Conservation (phyloP, 2,797 vertebrate species). For the Eptatretus atami region DNA sequence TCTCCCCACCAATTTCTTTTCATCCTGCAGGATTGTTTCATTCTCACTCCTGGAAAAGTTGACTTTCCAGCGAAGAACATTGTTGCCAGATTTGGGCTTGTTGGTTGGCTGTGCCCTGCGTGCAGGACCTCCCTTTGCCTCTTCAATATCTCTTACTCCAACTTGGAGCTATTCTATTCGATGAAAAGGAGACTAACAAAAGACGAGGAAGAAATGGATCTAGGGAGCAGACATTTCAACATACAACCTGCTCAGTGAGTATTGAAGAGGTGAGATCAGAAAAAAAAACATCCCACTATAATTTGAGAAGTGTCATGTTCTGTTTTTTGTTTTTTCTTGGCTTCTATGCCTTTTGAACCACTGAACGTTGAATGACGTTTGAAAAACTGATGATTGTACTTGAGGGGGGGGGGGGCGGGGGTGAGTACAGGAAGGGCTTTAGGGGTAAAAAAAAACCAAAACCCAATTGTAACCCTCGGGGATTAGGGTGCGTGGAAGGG, state of each 20-base stretch:
- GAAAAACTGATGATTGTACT: no score
- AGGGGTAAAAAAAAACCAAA: no score
- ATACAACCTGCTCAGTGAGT: constrained; percentile 65
- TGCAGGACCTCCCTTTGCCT: constrained; percentile 70
- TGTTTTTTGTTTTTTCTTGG: no score
- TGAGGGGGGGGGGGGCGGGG: no score
- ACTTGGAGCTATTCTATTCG: constrained; percentile 82
- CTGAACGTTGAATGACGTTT: no score
- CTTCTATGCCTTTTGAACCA: no score
- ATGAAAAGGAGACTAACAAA: constrained; percentile 15
- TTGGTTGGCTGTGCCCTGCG: constrained; percentile 69
- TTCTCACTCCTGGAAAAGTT: constrained; percentile 68
- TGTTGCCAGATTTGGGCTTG: constrained; percentile 74
- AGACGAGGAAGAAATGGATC: constrained; percentile 34
- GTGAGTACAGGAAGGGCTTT: no score
- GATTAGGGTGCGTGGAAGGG: no score
- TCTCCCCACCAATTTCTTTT: neutral
- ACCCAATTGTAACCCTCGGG: no score
- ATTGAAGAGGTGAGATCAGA: constrained; percentile 40
- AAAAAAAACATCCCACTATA: no score
- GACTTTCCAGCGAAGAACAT: constrained; percentile 64
- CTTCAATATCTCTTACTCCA: constrained; percentile 53
- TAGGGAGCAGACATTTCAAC: constrained; percentile 86
- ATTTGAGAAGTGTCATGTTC: no score
- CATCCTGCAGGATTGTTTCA: constrained; percentile 43